Percentiles rank a stretch among this genome's conserved stretches.
phyloP scores from a whole-genome alignment of 2,888 invertebrate genomes.

The Idaea straminata region DNA sequence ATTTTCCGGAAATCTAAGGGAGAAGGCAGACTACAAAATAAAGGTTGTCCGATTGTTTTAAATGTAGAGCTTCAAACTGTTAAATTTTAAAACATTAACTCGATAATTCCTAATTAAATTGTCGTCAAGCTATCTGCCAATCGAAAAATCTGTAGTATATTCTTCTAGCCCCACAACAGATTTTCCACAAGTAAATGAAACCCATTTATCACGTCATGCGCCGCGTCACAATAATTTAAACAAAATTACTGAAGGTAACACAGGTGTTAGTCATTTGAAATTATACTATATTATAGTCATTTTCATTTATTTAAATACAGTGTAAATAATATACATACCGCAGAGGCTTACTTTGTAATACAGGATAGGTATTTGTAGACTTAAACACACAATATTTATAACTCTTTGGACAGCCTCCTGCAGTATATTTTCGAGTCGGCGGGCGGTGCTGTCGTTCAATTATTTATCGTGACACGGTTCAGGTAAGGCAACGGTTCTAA shows the following conservation, averaged over 20 bases:
- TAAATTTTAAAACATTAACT: too few species aligned
- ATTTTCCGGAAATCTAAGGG: too few species aligned
- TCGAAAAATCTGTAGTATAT: not conserved
- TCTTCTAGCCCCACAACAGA: not conserved
- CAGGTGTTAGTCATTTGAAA: not conserved
- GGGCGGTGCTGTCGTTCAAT: not conserved
- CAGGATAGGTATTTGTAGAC: too few species aligned
- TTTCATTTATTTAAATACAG: not conserved
- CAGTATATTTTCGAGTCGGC: too few species aligned
- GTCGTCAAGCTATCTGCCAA: not conserved
- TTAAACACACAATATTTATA: too few species aligned
- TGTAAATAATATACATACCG: too few species aligned
- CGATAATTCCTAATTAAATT: too few species aligned
- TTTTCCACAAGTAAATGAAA: not conserved
- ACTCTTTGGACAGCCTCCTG: too few species aligned
- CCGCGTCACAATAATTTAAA: not conserved
- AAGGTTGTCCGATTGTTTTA: too few species aligned
- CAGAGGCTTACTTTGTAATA: too few species aligned
- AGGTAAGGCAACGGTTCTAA: slow-evolving; percentile 33
- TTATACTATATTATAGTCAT: not conserved
- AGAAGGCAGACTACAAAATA: too few species aligned
- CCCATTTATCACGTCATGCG: not conserved
- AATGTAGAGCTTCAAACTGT: too few species aligned
- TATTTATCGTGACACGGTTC: not conserved
- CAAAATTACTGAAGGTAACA: not conserved